A percentile compares a stretch with the other conserved stretches of the same genome.
Conservation (phyloP, 1,140 invertebrate species). For the Drosophila suzukii region DNA sequence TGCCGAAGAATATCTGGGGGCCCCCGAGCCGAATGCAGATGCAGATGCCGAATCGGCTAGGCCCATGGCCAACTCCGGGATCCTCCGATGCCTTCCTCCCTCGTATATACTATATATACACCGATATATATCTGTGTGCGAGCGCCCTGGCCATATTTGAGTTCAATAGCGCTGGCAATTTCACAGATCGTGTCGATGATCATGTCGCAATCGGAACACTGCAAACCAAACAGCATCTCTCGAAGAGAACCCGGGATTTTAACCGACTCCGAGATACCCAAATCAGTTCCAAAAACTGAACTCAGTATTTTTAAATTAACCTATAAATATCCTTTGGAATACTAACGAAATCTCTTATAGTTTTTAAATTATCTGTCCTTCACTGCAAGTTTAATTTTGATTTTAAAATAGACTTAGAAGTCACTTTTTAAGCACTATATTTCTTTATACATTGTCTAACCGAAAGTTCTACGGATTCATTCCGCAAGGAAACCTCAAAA, state of each 20-base stretch:
- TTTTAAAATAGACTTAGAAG: no score
- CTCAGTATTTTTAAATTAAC: background rate
- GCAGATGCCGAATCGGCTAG: slow-evolving; percentile 24
- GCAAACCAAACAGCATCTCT: slow-evolving; percentile 21
- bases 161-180: slow-evolving; percentile 74
- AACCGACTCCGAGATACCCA: background rate
- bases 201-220: slow-evolving; percentile 73
- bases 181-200: slow-evolving; percentile 80
- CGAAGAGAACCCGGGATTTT: background rate
- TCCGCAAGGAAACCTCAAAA: no score
- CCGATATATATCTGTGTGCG: slow-evolving; percentile 7
- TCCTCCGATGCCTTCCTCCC: background rate
- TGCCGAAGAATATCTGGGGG: slow-evolving; percentile 48
- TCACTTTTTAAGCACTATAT: no score
- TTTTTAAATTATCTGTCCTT: no score
- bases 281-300: background rate
- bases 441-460: no score
- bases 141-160: slow-evolving; percentile 57
- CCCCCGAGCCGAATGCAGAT: slow-evolving; percentile 24
- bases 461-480: no score
- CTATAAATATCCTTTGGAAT: no score
- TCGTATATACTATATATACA: background rate
- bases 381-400: no score
- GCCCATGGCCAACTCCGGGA: slow-evolving; percentile 11
- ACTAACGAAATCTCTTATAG: no score